Conservation (phyloP, 2,113 vertebrate genomes). For the Bujurquina vittata region DNA sequence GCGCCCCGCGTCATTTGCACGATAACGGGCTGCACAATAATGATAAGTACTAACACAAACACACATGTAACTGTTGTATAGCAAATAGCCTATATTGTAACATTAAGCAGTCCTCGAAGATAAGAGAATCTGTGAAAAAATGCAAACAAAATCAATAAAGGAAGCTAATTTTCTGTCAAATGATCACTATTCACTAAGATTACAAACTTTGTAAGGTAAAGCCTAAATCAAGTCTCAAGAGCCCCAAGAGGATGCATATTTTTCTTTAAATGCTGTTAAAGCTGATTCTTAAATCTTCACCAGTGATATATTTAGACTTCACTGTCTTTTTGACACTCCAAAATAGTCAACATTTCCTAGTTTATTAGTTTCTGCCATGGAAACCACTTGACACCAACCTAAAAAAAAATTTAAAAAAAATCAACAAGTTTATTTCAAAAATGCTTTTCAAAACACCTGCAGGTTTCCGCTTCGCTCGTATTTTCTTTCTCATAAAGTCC, state of each 20-base stretch:
- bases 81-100: neutral
- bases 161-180: neutral
- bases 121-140: neutral
- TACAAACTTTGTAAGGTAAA: neutral
- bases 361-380: neutral
- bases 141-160: neutral
- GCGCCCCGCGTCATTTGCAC: constrained; percentile 36
- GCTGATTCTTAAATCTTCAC: neutral
- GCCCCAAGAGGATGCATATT: neutral
- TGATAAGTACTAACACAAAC: neutral
- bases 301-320: neutral
- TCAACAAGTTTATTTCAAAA: too few species aligned
- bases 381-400: neutral
- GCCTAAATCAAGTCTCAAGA: neutral
- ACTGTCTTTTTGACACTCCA: too few species aligned
- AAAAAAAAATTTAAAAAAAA: too few species aligned
- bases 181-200: neutral
- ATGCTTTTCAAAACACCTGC: neutral
- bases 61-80: neutral
- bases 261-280: neutral
- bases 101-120: neutral
- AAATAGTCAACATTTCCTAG: neutral
- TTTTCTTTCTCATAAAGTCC: neutral
- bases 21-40: constrained; percentile 12
- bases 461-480: neutral